Conservation (phyloP, 37 sponge, comb jelly and placozoan genomes). For the Halisarca cf. caerulea region DNA sequence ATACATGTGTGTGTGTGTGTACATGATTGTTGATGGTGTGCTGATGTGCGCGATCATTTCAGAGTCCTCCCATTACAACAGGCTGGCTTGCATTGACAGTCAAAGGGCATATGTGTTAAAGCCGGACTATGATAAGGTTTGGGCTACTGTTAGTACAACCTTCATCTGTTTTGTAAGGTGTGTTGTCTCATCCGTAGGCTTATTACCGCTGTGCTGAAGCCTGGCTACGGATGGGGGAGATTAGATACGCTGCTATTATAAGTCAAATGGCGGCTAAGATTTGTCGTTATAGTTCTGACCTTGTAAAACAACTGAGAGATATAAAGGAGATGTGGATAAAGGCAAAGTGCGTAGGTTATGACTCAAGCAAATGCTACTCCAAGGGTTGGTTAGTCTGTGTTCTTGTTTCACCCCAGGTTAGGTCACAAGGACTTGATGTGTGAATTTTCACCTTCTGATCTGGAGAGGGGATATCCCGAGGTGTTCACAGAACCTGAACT, state of each 20-base stretch:
- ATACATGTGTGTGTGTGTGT: no score
- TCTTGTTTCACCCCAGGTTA: no score
- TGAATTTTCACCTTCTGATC: no score
- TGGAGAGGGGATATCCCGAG: constrained; percentile 8
- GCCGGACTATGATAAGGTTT: constrained; percentile 45
- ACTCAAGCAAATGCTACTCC: no score
- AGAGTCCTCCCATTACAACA: neutral
- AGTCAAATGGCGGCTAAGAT: constrained; percentile 7
- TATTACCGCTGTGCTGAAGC: constrained; percentile 56
- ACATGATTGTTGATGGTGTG: no score
- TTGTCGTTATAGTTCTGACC: constrained; percentile 19
- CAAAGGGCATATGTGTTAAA: constrained; percentile 39
- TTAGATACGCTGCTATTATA: constrained; percentile 21
- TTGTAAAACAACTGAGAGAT: constrained; percentile 14
- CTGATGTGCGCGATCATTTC: no score
- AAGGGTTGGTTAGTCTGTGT: no score
- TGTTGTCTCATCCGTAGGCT: neutral
- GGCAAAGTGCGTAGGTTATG: neutral
- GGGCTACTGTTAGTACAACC: neutral
- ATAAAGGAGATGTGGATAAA: constrained; percentile 25
- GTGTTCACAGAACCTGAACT: neutral
- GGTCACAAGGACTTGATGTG: no score
- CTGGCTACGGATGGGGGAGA: constrained; percentile 42
- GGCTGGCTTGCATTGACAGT: constrained; percentile 60
- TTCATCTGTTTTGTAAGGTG: neutral